Percentiles rank a stretch among this genome's conserved stretches.
Evolutionary conservation across 2,888 invertebrate species (phyloP).

Genomic region (Drosophila pseudotalamancana): DNA sequence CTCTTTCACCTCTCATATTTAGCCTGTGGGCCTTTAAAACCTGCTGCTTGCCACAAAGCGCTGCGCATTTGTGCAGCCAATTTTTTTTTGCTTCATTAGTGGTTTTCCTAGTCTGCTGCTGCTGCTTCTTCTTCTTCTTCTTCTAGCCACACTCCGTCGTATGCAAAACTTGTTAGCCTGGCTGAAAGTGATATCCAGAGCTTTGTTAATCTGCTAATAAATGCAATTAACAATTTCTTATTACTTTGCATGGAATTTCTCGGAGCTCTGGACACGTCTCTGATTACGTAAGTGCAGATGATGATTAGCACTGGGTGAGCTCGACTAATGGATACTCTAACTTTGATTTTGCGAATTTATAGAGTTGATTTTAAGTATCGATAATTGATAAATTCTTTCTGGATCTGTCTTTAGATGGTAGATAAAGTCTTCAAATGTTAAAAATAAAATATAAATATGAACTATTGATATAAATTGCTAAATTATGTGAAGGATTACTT

Average conservation of each 20-base stretch:
- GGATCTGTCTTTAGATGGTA: no score
- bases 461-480: no score
- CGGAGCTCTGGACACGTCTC: constrained; percentile 10
- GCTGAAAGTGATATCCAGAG: constrained; percentile 23
- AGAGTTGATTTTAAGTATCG: no score
- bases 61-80: constrained; percentile 1
- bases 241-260: constrained; percentile 25
- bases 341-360: no score
- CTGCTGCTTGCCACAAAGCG: constrained; percentile 9
- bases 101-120: no score
- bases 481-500: no score
- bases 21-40: not conserved
- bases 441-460: no score
- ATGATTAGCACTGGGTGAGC: no score
- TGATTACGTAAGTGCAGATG: constrained; percentile 1
- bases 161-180: constrained; percentile 27
- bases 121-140: not conserved
- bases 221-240: constrained; percentile 26
- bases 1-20: constrained; percentile 51
- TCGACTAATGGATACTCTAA: not conserved
- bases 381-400: no score
- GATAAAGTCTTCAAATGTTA: no score
- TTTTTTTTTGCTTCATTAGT: not conserved
- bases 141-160: not conserved
- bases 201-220: constrained; percentile 13